Base-by-base conservation (phyloP, 2,113 vertebrate genomes). In the Planiliza haematocheilus region DNA sequence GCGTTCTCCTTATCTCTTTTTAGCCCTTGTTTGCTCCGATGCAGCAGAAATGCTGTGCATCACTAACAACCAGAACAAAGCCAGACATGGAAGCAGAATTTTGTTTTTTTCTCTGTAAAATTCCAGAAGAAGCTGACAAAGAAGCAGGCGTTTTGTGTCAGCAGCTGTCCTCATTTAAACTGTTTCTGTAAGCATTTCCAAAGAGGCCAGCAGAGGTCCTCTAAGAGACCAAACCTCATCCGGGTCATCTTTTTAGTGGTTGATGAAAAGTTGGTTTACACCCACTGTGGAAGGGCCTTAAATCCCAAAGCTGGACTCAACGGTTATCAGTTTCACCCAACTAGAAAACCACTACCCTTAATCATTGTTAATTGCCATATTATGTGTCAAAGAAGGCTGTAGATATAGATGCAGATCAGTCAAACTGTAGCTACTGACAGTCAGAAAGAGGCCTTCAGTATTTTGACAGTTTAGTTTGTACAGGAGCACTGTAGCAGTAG, bases 221-320 rank as follows among this genome's bases (percentile, higher is more conserved):
- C 10, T 61, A 10, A 61, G 18, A 42, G 52, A 73, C 36, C 16
- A 37, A 21, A 59, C 51, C 14, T 24, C 10, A 16, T 34, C 36
- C 3, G 30, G 18, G 3, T 7, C 14, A 59, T 4, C 12, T 18
- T 43, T 24, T 8, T 13, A 46, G 10, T 48, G 17, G 56, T 1
- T 20, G 21, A 58, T 39, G 17, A 46, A 59, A 49, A 11, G 10
- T 7, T 38, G 1, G 14, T 24, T 36, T 10, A n/a, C 1, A 4
- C 10, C 8, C 14, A 13, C 43, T 51, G 71, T 60, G 17, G 53
- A 51, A 71, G 49, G 38, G 45, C 10, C 41, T 65, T 55, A 61
- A 43, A 3, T 3, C 16, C 12, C 2, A 34, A 30, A 37, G 24
- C 8, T 30, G n/a, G n/a, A n/a, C n/a, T 30, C 3, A 30, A 30